Evolutionary conservation across 2,888 invertebrate genomes (phyloP).

Genomic region (Deilephila elpenor): DNA sequence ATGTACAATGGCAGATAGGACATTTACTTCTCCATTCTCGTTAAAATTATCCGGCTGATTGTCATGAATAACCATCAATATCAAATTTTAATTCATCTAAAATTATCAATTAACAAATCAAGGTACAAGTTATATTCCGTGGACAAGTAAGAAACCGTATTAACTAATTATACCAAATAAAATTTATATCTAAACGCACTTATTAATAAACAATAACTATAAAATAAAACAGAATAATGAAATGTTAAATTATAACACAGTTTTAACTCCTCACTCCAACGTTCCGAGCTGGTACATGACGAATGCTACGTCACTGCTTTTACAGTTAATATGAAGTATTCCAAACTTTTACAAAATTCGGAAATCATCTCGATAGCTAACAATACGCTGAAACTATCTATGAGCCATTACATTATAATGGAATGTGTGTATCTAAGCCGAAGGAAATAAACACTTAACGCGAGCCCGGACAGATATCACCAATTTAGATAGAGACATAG

Average conservation of each 20-base stretch:
- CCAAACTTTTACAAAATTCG: constrained; percentile 23
- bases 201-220: constrained; percentile 82
- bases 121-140: constrained; percentile 80
- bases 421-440: constrained; percentile 72
- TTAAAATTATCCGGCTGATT: constrained; percentile 61
- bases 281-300: constrained; percentile 70
- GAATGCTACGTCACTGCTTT: constrained; percentile 69
- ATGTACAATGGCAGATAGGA: constrained; percentile 62
- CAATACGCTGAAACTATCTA: constrained; percentile 62
- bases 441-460: constrained; percentile 50
- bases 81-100: constrained; percentile 75
- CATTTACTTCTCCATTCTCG: constrained; percentile 43
- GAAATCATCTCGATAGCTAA: constrained; percentile 49
- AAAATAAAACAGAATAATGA: constrained; percentile 84
- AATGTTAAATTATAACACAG: constrained; percentile 84
- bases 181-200: constrained; percentile 82
- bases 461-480: constrained; percentile 37
- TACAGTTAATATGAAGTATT: constrained; percentile 37
- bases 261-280: constrained; percentile 76
- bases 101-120: constrained; percentile 78
- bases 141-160: constrained; percentile 75
- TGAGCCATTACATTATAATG: constrained; percentile 73
- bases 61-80: constrained; percentile 82
- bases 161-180: constrained; percentile 81
- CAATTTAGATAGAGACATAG: constrained; percentile 65